Conservation (phyloP, 2,113 vertebrate species). For the Pterocles orientalis region DNA sequence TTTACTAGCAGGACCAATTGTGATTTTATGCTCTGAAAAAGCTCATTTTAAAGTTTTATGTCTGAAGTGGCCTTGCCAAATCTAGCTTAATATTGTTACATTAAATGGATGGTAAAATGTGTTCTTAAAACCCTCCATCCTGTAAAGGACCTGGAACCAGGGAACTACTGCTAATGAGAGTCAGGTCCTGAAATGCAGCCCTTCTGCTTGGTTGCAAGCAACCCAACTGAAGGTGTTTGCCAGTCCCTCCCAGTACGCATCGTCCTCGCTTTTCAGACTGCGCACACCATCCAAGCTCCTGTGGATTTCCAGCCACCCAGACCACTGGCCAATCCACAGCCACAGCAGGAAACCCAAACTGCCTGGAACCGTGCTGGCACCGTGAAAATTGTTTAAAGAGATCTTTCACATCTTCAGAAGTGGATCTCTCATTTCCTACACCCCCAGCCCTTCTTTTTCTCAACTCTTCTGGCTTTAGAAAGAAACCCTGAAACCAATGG, state of each 20-base stretch:
- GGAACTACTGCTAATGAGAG: constrained; percentile 34
- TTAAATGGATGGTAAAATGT: constrained; percentile 64
- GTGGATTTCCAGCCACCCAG: not conserved
- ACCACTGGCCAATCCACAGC: not conserved
- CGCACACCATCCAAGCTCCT: not conserved
- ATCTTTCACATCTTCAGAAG: not conserved
- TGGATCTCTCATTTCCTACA: not conserved
- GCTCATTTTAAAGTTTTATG: constrained; percentile 69
- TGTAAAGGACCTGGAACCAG: constrained; percentile 49
- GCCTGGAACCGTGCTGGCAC: not conserved
- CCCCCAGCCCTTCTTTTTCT: not conserved
- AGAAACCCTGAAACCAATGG: not conserved
- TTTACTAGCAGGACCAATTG: constrained; percentile 72
- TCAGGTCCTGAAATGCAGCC: not conserved
- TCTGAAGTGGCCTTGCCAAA: constrained; percentile 63
- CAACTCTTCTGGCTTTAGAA: not conserved
- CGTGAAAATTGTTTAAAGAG: not conserved
- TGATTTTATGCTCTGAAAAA: constrained; percentile 73
- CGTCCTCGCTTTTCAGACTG: not conserved
- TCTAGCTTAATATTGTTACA: constrained; percentile 59
- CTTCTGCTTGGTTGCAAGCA: not conserved
- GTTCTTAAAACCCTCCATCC: constrained; percentile 42
- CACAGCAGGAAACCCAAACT: not conserved
- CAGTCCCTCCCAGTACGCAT: not conserved
- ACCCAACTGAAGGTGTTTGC: not conserved